A percentile compares a stretch with the other conserved stretches of the same genome.
These are phyloP conservation scores for Strigamia maritima DNA, from an alignment of 2,888 invertebrate species.

Conservation along the genomic window DNA sequence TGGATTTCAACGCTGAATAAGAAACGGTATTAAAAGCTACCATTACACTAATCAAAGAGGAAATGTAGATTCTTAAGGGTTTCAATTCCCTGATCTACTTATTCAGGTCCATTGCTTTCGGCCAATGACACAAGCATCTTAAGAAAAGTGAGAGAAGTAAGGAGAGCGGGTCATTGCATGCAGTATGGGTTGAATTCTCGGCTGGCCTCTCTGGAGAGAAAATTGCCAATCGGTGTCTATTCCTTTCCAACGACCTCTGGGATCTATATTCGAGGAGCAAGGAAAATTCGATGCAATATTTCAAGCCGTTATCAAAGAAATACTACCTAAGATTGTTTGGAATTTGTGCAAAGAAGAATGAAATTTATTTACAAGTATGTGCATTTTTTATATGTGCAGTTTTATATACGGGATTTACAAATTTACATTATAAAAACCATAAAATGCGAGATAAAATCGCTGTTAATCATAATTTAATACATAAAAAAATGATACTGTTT, in stretches of 20 bases:
- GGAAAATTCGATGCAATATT: conserved; percentile 19
- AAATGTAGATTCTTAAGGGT: background rate
- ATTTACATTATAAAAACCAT: background rate
- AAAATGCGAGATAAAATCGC: no score
- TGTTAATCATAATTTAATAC: background rate
- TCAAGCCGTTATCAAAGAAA: conserved; percentile 23
- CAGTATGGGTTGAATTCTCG: conserved; percentile 15
- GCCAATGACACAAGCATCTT: conserved; percentile 16
- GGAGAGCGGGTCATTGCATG: conserved; percentile 11
- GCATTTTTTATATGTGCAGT: background rate
- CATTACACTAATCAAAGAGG: conserved; percentile 20
- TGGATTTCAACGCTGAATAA: background rate
- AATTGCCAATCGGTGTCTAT: conserved; percentile 23
- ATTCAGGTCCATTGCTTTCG: conserved; percentile 20
- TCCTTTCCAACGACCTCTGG: conserved; percentile 16
- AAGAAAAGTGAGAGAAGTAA: conserved; percentile 21
- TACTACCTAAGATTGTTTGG: conserved; percentile 6
- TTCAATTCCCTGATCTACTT: conserved; percentile 19
- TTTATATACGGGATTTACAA: background rate
- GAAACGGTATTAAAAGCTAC: conserved; percentile 4
- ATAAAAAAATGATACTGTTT: background rate
- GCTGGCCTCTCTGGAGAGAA: conserved; percentile 11
- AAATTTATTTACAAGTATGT: background rate
- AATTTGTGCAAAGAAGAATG: background rate
- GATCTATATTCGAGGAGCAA: conserved; percentile 15